A percentile compares a stretch with the other conserved stretches of the same genome.
Conservation (phyloP, 2,113 vertebrate genomes). For the Carlito syrichta region DNA sequence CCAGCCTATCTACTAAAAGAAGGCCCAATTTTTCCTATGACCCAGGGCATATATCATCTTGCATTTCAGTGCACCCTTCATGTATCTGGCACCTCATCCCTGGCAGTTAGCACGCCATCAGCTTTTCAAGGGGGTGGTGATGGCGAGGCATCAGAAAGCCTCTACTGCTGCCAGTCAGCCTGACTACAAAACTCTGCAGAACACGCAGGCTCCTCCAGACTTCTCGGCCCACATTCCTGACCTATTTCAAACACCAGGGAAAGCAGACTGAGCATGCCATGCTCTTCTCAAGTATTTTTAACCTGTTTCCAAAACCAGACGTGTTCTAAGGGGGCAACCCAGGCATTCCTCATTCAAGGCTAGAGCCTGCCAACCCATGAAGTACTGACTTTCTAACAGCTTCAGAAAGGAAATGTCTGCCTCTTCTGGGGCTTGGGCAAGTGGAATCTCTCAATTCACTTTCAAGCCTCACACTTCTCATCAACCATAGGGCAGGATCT, state of each 20-base stretch:
- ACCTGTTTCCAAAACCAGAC: neutral
- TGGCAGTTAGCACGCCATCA: neutral
- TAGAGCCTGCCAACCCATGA: neutral
- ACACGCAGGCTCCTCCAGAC: neutral
- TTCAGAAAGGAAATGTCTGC: neutral
- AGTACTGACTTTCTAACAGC: rapidly evolving
- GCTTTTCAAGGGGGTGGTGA: neutral
- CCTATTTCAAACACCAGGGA: neutral
- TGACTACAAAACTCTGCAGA: neutral
- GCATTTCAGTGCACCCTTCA: neutral
- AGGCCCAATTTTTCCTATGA: neutral
- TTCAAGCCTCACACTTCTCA: neutral
- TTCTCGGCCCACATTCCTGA: neutral
- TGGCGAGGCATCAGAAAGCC: neutral
- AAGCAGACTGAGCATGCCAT: neutral
- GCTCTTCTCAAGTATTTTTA: neutral
- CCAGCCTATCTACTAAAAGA: neutral
- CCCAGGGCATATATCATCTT: neutral
- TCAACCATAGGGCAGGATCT: neutral
- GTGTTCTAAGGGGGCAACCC: neutral
- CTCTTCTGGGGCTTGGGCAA: neutral
- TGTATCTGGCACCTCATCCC: neutral
- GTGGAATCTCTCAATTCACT: neutral
- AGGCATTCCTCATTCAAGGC: neutral
- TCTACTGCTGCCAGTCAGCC: neutral